A percentile compares a stretch with the other conserved stretches of the same genome.
These are phyloP conservation scores for Gavialis gangeticus DNA, from an alignment of 2,113 vertebrate genomes.

Conservation along the genomic window DNA sequence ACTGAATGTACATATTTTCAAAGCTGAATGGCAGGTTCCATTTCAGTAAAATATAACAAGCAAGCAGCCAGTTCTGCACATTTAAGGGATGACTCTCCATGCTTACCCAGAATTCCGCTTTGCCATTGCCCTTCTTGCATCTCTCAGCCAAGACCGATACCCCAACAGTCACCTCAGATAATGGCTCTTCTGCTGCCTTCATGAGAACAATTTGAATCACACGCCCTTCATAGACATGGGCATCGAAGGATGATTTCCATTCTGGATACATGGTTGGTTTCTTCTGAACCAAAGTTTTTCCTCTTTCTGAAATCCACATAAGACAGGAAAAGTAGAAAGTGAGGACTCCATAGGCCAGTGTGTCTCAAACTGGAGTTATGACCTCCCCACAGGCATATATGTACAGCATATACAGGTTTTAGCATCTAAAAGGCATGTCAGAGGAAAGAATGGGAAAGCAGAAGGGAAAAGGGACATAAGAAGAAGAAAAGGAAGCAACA, in stretches of 20 bases:
- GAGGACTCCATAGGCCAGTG: not conserved
- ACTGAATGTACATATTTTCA: not conserved
- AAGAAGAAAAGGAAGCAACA: too few relatives aligned
- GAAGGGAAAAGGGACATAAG: too few relatives aligned
- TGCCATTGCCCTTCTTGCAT: constrained; percentile 96
- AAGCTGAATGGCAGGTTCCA: not conserved
- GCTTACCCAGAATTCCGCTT: constrained; percentile 96
- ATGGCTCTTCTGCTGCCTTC: constrained; percentile 91
- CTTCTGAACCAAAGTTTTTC: constrained; percentile 94
- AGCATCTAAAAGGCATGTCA: too few relatives aligned
- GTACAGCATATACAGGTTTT: too few relatives aligned
- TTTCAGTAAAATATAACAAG: not conserved
- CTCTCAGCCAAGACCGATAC: constrained; percentile 94
- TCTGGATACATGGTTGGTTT: constrained; percentile 98
- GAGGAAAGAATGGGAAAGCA: too few relatives aligned
- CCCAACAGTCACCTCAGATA: constrained; percentile 95
- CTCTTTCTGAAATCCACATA: constrained; percentile 85
- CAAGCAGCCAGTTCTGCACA: not conserved
- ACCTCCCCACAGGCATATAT: too few relatives aligned
- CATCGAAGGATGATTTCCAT: constrained; percentile 94
- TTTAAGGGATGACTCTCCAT: not conserved
- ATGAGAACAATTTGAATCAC: constrained; percentile 97
- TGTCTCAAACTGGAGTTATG: too few relatives aligned
- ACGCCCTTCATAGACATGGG: constrained; percentile 96
- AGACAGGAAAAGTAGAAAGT: not conserved